Evolutionary conservation across 2,888 invertebrate genomes (phyloP).

Genomic region (Yponomeuta sedellus): DNA sequence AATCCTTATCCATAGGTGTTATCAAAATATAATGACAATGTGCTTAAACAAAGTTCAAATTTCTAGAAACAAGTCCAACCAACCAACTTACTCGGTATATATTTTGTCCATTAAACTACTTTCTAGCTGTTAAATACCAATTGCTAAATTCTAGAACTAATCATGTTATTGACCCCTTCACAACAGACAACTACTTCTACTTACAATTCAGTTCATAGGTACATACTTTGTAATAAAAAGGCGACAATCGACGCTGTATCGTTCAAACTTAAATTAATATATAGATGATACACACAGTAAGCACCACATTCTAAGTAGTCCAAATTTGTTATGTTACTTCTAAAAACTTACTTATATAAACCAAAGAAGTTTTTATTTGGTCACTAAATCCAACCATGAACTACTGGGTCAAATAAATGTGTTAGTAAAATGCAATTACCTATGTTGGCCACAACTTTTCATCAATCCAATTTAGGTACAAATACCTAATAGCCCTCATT

Average conservation of each 20-base stretch:
- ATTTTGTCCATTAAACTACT: too few relatives aligned
- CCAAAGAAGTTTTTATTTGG: neutral
- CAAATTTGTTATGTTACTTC: neutral
- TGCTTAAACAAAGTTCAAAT: neutral
- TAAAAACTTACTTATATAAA: neutral
- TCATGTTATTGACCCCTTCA: too few relatives aligned
- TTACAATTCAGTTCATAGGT: too few relatives aligned
- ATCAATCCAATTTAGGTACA: neutral
- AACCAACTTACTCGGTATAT: too few relatives aligned
- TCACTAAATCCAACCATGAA: neutral
- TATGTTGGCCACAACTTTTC: neutral
- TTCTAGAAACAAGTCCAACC: neutral
- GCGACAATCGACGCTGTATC: too few relatives aligned
- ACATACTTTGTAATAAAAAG: neutral
- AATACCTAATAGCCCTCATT: neutral
- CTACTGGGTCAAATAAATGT: neutral
- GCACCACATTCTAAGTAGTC: neutral
- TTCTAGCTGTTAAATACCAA: too few relatives aligned
- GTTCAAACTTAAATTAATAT: neutral
- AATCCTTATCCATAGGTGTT: neutral
- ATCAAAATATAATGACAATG: neutral
- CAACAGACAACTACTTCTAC: too few relatives aligned
- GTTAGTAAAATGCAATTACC: slow-evolving; percentile 1
- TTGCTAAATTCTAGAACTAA: too few relatives aligned
- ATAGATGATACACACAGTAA: neutral